Evolutionary conservation across 2,797 vertebrate genomes (phyloP).

Genomic region (Rhinoraja longicauda): DNA sequence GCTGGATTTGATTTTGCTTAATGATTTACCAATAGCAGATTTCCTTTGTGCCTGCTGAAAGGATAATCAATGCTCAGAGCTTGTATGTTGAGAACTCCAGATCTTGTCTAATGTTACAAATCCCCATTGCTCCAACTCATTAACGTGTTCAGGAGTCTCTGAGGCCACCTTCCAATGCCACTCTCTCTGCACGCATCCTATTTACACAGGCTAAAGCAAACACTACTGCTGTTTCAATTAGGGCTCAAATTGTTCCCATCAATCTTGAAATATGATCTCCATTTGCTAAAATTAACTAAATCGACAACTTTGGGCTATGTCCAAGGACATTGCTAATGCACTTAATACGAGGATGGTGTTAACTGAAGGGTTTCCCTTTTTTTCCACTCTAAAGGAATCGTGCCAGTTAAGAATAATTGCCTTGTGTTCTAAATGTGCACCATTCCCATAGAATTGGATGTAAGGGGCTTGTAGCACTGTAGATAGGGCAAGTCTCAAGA

Average conservation of each 20-base stretch:
- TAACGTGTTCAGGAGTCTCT: not conserved
- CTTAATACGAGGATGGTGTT: not conserved
- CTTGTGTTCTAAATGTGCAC: no score
- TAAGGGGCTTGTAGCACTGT: no score
- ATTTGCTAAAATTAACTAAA: not conserved
- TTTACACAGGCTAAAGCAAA: not conserved
- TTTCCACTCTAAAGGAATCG: not conserved
- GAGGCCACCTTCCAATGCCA: not conserved
- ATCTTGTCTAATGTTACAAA: constrained; percentile 22
- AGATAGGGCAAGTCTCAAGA: not conserved
- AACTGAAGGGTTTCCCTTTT: no score
- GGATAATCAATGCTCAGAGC: not conserved
- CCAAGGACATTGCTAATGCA: not conserved
- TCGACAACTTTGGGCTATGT: not conserved
- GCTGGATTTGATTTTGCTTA: not conserved
- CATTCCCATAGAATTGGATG: not conserved
- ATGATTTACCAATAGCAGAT: not conserved
- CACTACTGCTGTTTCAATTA: constrained; percentile 14
- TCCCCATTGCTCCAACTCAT: not conserved
- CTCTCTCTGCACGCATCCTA: not conserved
- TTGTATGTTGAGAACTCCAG: not conserved
- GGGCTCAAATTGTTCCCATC: not conserved
- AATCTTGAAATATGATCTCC: not conserved
- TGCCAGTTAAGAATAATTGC: not conserved
- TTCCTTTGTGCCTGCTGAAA: not conserved